Evolutionary conservation across 2,888 invertebrate genomes (phyloP), one percentile per base, ranked within the genome.

Genomic region (Adela reaumurella): DNA sequence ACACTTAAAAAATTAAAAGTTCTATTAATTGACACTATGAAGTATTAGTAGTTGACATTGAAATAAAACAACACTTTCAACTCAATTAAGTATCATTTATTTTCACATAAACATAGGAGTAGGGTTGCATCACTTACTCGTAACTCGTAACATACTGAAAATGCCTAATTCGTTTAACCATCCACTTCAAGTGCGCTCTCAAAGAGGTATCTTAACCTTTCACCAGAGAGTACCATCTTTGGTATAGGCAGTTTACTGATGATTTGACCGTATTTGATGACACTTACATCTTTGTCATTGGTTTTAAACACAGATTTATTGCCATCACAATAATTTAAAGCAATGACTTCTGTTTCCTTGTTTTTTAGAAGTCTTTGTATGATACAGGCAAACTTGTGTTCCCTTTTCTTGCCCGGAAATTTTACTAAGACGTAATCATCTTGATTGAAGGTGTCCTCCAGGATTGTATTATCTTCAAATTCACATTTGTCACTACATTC

Each of bases 361-460:
- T 42, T 42, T 17, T 42, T 42, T 17, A 42, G 17, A 42, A 42
- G 11, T 42, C 42, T 42, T 42, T 42, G 42, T 6, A 6, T 42
- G 16, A 42, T 42, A 42, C 42, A 42, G 17, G 42, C 42, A 42
- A 42, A 42, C 17, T 42, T n/a, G 17, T 42, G 42, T 14, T 6
- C 42, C 17, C 17, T 17, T 11, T 42, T 42, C 17, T 42, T 42
- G 4, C 42, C 11, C 42, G 42, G 16, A 42, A 42, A 42, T 42
- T 42, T 42, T 42, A 42, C 42, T 17, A 42, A 42, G 42, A 42
- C 42, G 42, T 42, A 42, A 11, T 42, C 42, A 42, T 42, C 42
- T 42, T 42, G 16, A 17, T 42, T 42, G 42, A 42, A 42, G 4
- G 42, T 17, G 4, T 42, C 42, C 42, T 42, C 42, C 17, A 17